Conservation (phyloP, 1,140 invertebrate species). For the Aphelinus atriplicis region DNA sequence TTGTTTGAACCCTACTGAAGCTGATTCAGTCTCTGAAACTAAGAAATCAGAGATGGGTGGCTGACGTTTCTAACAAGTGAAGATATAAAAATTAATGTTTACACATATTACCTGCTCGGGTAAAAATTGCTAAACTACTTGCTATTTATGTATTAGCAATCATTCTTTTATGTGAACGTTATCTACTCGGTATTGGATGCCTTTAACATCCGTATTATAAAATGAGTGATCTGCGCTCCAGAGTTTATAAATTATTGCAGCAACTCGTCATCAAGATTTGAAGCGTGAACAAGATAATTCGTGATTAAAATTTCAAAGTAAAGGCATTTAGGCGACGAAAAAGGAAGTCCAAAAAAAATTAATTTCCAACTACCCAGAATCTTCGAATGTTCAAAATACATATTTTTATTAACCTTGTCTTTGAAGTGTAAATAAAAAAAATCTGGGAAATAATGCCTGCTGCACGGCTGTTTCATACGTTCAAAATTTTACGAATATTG, state of each 20-base stretch:
- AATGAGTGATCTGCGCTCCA: conserved; percentile 53
- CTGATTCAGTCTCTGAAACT: conserved; percentile 10
- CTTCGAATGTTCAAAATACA: background rate
- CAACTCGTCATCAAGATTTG: conserved; percentile 29
- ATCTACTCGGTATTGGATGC: conserved; percentile 47
- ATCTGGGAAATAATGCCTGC: conserved; percentile 15
- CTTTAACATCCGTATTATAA: conserved; percentile 42
- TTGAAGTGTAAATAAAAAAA: conserved; percentile 9
- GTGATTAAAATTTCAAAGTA: conserved; percentile 27
- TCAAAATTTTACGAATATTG: conserved; percentile 25
- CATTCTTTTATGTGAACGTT: conserved; percentile 51
- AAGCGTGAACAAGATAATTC: conserved; percentile 7
- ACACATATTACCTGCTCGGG: conserved; percentile 50
- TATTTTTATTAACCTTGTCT: background rate
- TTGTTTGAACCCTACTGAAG: conserved; percentile 1
- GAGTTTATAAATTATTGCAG: conserved; percentile 54
- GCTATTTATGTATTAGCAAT: conserved; percentile 57
- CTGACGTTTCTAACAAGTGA: conserved; percentile 52
- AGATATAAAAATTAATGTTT: conserved; percentile 60
- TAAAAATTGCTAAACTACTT: conserved; percentile 42
- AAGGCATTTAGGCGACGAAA: conserved; percentile 28
- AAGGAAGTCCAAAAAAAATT: conserved; percentile 22
- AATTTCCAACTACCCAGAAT: conserved; percentile 7
- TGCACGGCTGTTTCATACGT: conserved; percentile 26
- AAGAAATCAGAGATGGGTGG: conserved; percentile 44